A percentile compares a stretch with the other conserved stretches of the same genome.
These are phyloP conservation scores for Neoitamus cyanurus DNA, from an alignment of 2,888 invertebrate species.

Conservation along the genomic window DNA sequence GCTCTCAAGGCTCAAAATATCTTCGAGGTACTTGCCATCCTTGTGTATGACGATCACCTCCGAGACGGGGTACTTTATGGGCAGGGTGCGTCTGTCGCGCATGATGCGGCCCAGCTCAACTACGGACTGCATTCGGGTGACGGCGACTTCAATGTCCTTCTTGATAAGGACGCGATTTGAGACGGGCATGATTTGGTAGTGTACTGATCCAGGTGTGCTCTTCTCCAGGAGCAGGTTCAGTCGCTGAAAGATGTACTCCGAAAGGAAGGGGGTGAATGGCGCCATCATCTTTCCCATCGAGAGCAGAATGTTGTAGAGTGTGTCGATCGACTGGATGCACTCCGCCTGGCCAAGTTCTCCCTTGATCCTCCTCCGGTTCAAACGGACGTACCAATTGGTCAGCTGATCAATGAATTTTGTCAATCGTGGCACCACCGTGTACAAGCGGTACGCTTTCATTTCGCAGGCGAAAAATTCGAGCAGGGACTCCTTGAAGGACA, in stretches of 20 bases:
- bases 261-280: conserved; percentile 96
- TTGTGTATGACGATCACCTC: conserved; percentile 96
- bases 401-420: conserved; percentile 97
- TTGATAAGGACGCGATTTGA: conserved; percentile 80
- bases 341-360: conserved; percentile 87
- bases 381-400: conserved; percentile 98
- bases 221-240: conserved; percentile 72
- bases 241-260: conserved; percentile 94
- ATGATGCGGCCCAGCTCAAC: conserved; percentile 94
- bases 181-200: conserved; percentile 90
- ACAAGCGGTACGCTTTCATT: conserved; percentile 94
- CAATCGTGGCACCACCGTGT: conserved; percentile 92
- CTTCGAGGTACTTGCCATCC: conserved; percentile 79
- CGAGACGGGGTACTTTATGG: conserved; percentile 95
- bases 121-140: conserved; percentile 92
- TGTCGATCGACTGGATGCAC: conserved; percentile 85
- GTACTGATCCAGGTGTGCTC: conserved; percentile 77
- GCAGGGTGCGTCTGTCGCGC: conserved; percentile 92
- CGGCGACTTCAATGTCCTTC: conserved; percentile 87
- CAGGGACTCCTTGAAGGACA: conserved; percentile 95
- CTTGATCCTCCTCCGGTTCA: conserved; percentile 95
- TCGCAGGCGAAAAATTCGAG: conserved; percentile 88
- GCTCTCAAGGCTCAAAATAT: conserved; percentile 80
- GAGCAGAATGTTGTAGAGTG: conserved; percentile 88
- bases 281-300: conserved; percentile 94